Evolutionary conservation across 2,888 invertebrate genomes (phyloP).

Genomic region (Lepidochrysops patricia): DNA sequence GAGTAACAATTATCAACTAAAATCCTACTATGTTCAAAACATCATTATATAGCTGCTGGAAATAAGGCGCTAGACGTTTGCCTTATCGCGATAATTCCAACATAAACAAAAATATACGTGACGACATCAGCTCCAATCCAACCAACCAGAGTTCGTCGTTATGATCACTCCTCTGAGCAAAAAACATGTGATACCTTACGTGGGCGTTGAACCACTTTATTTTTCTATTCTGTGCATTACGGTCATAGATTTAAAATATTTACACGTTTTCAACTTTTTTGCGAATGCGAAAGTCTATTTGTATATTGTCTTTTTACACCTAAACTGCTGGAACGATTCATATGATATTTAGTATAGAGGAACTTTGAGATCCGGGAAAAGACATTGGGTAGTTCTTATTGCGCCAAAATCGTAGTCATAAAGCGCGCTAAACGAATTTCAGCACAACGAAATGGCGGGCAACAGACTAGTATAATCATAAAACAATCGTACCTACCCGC

Average conservation of each 20-base stretch:
- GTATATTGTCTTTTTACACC: too few relatives aligned
- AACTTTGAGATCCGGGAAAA: too few relatives aligned
- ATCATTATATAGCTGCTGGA: conserved; percentile 41
- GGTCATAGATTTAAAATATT: conserved; percentile 40
- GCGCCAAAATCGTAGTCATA: too few relatives aligned
- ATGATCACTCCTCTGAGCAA: conserved; percentile 52
- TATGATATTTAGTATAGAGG: too few relatives aligned
- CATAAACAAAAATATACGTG: conserved; percentile 54
- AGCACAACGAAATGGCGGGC: background rate
- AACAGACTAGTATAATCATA: background rate
- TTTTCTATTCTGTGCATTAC: too few relatives aligned
- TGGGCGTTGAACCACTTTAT: background rate
- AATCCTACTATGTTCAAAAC: conserved; percentile 24
- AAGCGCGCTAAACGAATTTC: too few relatives aligned
- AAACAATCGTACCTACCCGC: background rate
- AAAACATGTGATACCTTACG: conserved; percentile 24
- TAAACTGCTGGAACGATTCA: too few relatives aligned
- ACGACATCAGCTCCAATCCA: conserved; percentile 44
- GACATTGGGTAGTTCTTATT: too few relatives aligned
- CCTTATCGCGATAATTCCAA: conserved; percentile 51
- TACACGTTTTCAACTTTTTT: background rate
- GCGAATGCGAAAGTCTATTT: background rate
- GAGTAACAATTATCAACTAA: conserved; percentile 29
- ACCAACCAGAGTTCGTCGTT: conserved; percentile 43
- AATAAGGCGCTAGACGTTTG: conserved; percentile 31